These are phyloP conservation scores for Suricata suricatta DNA, from an alignment of 2,113 vertebrate species.

Conservation along the genomic window DNA sequence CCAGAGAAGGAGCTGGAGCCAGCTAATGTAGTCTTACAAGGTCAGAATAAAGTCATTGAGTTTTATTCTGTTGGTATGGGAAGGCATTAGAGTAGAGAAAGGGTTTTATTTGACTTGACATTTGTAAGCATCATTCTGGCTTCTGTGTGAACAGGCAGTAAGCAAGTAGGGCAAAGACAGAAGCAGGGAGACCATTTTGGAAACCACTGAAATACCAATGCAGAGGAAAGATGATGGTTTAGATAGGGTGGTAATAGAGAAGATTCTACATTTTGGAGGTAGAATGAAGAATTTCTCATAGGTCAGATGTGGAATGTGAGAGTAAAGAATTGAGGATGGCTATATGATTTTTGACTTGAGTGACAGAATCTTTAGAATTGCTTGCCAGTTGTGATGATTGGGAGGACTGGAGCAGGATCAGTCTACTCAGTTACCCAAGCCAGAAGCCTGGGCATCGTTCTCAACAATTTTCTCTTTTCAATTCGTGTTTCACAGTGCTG, in stretches of 20 bases:
- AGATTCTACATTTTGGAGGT: not conserved
- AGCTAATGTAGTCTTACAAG: not conserved
- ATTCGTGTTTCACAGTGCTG: not conserved
- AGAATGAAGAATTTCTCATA: not conserved
- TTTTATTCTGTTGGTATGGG: not conserved
- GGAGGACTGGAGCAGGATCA: not conserved
- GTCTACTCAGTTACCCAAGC: not conserved
- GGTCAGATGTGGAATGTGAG: not conserved
- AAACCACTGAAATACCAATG: not conserved
- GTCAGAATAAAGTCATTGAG: not conserved
- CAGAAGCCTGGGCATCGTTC: not conserved
- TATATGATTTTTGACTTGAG: not conserved
- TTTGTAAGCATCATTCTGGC: not conserved
- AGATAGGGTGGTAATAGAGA: not conserved
- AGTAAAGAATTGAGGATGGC: not conserved
- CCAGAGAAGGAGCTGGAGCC: not conserved
- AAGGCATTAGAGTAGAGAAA: not conserved
- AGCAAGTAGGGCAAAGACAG: not conserved
- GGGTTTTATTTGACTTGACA: not conserved
- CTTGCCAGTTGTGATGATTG: not conserved
- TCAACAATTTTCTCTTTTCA: not conserved
- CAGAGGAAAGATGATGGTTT: not conserved
- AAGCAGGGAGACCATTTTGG: not conserved
- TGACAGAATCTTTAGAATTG: not conserved
- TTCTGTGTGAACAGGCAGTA: not conserved